Evolutionary conservation across 2,113 vertebrate species (phyloP), one percentile per base, ranked within the genome.

Genomic region (Upupa epops): DNA sequence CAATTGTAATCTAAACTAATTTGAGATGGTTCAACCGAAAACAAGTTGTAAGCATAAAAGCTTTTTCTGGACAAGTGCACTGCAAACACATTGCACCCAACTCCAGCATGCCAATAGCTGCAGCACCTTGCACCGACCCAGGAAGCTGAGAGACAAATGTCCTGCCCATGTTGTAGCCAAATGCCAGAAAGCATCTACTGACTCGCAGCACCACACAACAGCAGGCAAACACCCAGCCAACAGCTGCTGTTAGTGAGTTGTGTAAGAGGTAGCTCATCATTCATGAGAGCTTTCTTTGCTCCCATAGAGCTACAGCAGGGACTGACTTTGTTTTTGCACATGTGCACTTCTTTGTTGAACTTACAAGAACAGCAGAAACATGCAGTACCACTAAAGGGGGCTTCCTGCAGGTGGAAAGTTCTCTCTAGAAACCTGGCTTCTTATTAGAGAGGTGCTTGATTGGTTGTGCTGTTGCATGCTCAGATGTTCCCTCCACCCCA

Each of bases 351-450:
- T n/a, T n/a, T 61, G 25, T 42, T n/a, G 64, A 87, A 63, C 20
- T 55, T 51, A 51, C 4, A 79, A 36, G 59, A 71, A 82, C 51
- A 0, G 8, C 4, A 16, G 42, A 59, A 83, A 70, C 32, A 25
- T 11, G 72, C 69, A 83, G 63, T 46, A 32, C 20, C 71, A 11
- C 21, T 56, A 58, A 75, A 91, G 19, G 9, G 18, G 11, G 3
- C 24, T 88, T 82, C 76, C 52, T 90, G 29, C 36, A 72, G 66
- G 63, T 54, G 13, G 58, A 96, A 91, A 75, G 66, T 42, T 87
- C 22, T 85, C 58, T 59, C 66, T 49, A 69, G 42, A 79, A 81
- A 34, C 76, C 17, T 6, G 3, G 6, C 51, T 92, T 82, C 69
- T 91, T 20, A 20, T 49, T 69, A 6, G 13, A 84, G 78, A 85